Percentiles rank a stretch among this genome's conserved stretches.
These are phyloP conservation scores for Scyliorhinus canicula DNA, from an alignment of 2,797 vertebrate species.

Conservation along the genomic window DNA sequence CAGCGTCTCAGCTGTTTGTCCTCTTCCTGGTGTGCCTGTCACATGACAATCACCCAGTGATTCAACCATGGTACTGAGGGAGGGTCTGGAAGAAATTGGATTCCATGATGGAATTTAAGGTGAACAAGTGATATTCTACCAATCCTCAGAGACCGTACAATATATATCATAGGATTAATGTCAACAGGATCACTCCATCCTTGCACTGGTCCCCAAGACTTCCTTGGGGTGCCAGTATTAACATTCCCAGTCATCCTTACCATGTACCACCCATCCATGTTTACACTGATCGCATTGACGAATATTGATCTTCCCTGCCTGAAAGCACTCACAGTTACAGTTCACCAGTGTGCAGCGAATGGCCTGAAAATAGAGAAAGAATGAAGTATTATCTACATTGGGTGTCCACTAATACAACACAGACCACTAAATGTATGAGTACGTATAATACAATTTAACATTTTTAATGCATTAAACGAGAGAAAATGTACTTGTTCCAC, in stretches of 20 bases:
- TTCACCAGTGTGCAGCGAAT: slow-evolving; percentile 87
- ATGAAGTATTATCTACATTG: neutral
- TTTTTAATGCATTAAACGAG: neutral
- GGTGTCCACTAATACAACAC: neutral
- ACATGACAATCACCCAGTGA: too few species aligned
- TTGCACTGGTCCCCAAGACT: neutral
- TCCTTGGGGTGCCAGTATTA: neutral
- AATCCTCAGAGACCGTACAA: neutral
- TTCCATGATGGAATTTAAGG: neutral
- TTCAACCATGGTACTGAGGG: neutral
- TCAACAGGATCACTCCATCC: neutral
- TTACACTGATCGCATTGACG: slow-evolving; percentile 90
- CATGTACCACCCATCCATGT: slow-evolving; percentile 95
- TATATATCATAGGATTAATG: neutral
- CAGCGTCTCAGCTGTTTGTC: too few species aligned
- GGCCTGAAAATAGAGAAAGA: slow-evolving; percentile 61
- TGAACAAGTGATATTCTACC: neutral
- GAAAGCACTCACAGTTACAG: slow-evolving; percentile 89
- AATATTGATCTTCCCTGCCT: slow-evolving; percentile 85
- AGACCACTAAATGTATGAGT: neutral
- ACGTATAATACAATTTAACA: neutral
- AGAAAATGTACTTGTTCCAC: neutral
- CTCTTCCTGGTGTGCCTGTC: too few species aligned
- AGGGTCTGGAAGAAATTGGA: neutral
- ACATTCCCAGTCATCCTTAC: slow-evolving; percentile 57